These are phyloP conservation scores for Diorhabda sublineata DNA, from an alignment of 1,140 invertebrate genomes.

Conservation along the genomic window DNA sequence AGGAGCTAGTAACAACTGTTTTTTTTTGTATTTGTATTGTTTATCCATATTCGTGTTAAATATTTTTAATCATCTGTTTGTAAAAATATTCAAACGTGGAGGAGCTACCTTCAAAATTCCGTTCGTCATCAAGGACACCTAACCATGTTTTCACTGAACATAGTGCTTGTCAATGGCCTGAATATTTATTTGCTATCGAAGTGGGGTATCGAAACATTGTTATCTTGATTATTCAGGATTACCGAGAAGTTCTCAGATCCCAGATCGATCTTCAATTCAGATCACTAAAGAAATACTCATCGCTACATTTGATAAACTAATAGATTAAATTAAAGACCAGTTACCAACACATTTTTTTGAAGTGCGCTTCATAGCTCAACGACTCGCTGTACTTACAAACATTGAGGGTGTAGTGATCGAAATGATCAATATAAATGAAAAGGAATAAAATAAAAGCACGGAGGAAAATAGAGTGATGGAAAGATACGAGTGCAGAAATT, in stretches of 20 bases:
- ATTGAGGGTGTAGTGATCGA: slow-evolving; percentile 17
- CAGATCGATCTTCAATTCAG: slow-evolving; percentile 21
- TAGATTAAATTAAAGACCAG: slow-evolving; percentile 22
- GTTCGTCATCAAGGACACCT: not conserved
- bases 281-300: slow-evolving; percentile 21
- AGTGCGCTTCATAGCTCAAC: slow-evolving; percentile 19
- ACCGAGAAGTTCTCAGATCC: slow-evolving; percentile 19
- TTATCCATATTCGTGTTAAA: too few species aligned
- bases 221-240: slow-evolving; percentile 22
- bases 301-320: slow-evolving; percentile 21
- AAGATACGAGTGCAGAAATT: too few species aligned
- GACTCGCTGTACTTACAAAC: slow-evolving; percentile 22
- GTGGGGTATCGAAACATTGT: slow-evolving; percentile 25
- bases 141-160: not conserved
- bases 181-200: slow-evolving; percentile 3
- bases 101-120: not conserved
- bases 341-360: slow-evolving; percentile 20
- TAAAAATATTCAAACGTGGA: not conserved
- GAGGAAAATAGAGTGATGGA: too few species aligned
- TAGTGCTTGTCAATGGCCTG: too few species aligned
- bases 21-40: too few species aligned
- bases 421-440: not conserved
- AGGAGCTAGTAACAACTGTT: too few species aligned
- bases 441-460: too few species aligned
- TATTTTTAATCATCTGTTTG: too few species aligned